A percentile compares a stretch with the other conserved stretches of the same genome.
These are phyloP conservation scores for Leucophenga montana DNA, from an alignment of 2,888 invertebrate genomes.

Conservation along the genomic window DNA sequence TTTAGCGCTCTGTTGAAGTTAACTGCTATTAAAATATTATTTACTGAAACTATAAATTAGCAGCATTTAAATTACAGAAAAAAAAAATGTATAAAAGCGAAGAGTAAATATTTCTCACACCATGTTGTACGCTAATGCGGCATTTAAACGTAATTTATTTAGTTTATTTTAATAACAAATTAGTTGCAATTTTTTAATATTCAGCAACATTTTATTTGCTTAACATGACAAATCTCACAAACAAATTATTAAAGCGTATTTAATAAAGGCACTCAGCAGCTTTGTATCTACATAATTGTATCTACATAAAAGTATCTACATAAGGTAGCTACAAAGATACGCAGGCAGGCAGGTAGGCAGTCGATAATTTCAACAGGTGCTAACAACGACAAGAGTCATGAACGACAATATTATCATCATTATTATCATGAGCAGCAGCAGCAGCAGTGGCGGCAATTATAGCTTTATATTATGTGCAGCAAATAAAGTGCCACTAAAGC, in stretches of 20 bases:
- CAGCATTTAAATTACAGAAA: slow-evolving; percentile 36
- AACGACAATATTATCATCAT: no score
- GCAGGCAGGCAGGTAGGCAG: no score
- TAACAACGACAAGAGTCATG: no score
- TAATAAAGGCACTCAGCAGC: background rate
- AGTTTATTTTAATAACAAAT: slow-evolving; percentile 42
- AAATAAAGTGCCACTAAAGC: background rate
- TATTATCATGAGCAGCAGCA: no score
- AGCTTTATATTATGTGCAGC: no score
- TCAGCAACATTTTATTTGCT: slow-evolving; percentile 39
- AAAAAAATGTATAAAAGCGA: background rate
- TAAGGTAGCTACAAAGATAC: no score
- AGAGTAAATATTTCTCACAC: slow-evolving; percentile 41
- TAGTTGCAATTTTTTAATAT: slow-evolving; percentile 59
- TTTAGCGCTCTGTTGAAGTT: slow-evolving; percentile 32
- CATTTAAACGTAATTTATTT: slow-evolving; percentile 18
- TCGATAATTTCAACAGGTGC: no score
- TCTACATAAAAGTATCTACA: no score
- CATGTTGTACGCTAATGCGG: slow-evolving; percentile 16
- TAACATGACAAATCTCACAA: slow-evolving; percentile 47
- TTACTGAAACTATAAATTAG: slow-evolving; percentile 51
- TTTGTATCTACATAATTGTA: no score
- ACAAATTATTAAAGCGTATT: background rate
- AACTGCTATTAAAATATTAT: slow-evolving; percentile 1
- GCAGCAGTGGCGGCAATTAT: no score